These are phyloP conservation scores for Gallinago nigripennis DNA, from an alignment of 2,797 vertebrate species.

Conservation along the genomic window DNA sequence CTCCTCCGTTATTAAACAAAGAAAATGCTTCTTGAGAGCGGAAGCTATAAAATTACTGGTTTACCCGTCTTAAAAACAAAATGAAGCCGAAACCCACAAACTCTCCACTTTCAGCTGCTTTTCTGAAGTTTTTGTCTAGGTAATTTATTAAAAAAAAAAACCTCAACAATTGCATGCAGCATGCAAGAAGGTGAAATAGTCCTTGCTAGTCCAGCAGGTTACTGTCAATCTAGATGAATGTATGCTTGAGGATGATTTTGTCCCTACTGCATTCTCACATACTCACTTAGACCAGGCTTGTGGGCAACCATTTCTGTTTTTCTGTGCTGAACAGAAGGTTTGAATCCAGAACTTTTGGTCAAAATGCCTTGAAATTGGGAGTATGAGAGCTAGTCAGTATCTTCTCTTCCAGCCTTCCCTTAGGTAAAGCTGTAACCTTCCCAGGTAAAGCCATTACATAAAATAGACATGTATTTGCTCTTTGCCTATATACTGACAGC, in stretches of 20 bases:
- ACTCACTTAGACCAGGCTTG: neutral
- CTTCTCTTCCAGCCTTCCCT: neutral
- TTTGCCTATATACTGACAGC: neutral
- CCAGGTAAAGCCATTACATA: fast-evolving
- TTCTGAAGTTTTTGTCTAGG: neutral
- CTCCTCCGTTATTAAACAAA: neutral
- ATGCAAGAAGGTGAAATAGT: neutral
- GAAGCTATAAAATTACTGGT: neutral
- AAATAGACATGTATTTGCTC: neutral
- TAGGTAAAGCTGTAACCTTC: neutral
- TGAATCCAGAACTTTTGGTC: neutral
- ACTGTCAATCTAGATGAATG: neutral
- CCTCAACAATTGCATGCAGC: fast-evolving
- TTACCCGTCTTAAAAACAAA: neutral
- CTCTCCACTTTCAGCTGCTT: neutral
- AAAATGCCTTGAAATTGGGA: neutral
- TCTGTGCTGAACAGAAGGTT: neutral
- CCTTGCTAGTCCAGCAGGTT: neutral
- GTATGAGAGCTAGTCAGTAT: neutral
- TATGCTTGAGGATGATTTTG: neutral
- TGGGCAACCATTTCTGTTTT: neutral
- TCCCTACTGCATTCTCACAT: neutral
- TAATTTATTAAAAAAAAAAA: neutral
- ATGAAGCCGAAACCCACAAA: neutral
- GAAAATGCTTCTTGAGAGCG: neutral